These are phyloP conservation scores for Drosophila vallismaia DNA, from an alignment of 2,888 invertebrate species.

Conservation along the genomic window DNA sequence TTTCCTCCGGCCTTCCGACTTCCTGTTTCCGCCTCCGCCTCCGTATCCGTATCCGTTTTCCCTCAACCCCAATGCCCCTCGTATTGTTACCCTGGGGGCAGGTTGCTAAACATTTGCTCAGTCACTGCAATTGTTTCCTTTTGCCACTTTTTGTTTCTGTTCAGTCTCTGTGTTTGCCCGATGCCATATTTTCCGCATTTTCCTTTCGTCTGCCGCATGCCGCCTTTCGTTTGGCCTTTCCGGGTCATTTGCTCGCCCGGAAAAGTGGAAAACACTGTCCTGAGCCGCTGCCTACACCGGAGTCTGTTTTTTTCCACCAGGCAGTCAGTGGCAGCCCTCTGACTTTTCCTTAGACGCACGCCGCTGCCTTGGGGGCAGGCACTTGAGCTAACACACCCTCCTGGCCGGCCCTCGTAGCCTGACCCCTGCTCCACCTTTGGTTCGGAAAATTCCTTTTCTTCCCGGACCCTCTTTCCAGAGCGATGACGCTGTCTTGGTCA, in stretches of 20 bases:
- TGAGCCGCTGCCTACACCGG: slow-evolving; percentile 16
- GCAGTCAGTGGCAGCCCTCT: slow-evolving; percentile 7
- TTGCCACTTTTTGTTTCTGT: slow-evolving; percentile 51
- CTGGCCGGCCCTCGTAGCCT: slow-evolving; percentile 23
- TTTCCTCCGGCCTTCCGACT: slow-evolving; percentile 20
- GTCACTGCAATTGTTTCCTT: slow-evolving; percentile 77
- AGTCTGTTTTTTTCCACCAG: slow-evolving; percentile 9
- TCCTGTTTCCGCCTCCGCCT: slow-evolving; percentile 13
- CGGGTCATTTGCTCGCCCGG: slow-evolving; percentile 75
- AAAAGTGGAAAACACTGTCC: slow-evolving; percentile 52
- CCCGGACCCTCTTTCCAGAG: slow-evolving; percentile 58
- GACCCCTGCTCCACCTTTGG: slow-evolving; percentile 13
- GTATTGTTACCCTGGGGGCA: slow-evolving; percentile 51
- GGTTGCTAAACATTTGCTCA: slow-evolving; percentile 76
- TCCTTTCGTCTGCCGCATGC: slow-evolving; percentile 35
- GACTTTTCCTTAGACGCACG: slow-evolving; percentile 18
- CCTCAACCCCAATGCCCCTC: not conserved
- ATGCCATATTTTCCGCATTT: slow-evolving; percentile 57
- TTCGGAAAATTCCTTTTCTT: slow-evolving; percentile 15
- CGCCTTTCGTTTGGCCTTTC: slow-evolving; percentile 72
- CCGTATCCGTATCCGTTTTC: slow-evolving; percentile 11
- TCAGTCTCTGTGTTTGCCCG: slow-evolving; percentile 49
- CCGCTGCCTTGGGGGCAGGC: slow-evolving; percentile 55
- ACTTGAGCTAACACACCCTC: slow-evolving; percentile 64
- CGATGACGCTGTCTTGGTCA: slow-evolving; percentile 58